These are phyloP conservation scores for Lepidocolaptes lacrymiger DNA, from an alignment of 2,797 vertebrate genomes.

Conservation along the genomic window DNA sequence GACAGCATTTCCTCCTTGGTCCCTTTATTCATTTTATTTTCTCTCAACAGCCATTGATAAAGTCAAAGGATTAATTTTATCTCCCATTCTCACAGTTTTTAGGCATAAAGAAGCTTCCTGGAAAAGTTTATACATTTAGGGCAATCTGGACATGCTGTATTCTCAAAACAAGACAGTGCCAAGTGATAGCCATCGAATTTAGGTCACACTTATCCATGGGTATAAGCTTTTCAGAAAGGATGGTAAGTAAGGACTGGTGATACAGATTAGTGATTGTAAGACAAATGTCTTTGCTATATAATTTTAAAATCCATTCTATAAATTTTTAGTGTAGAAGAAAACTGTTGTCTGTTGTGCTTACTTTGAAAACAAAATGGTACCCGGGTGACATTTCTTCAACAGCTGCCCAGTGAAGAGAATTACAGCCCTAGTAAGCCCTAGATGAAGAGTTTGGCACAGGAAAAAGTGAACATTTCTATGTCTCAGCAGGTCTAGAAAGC, in stretches of 20 bases:
- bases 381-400: background rate
- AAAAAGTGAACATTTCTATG: background rate
- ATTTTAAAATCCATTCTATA: background rate
- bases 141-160: background rate
- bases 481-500: background rate
- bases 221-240: background rate
- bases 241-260: background rate
- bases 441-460: background rate
- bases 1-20: background rate
- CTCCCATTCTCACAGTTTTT: background rate
- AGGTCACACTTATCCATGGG: background rate
- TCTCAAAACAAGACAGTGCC: background rate
- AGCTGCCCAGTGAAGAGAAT: background rate
- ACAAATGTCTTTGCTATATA: background rate
- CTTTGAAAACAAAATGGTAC: background rate
- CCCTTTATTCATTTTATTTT: slow-evolving; percentile 5
- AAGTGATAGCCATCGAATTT: background rate
- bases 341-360: background rate
- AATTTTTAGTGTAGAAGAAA: background rate
- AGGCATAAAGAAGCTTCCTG: background rate
- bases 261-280: background rate
- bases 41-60: background rate
- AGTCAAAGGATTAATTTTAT: background rate
- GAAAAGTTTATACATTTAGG: background rate
- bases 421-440: background rate